Evolutionary conservation across 2,888 invertebrate genomes (phyloP).

Genomic region (Hypselothyrea guttata): DNA sequence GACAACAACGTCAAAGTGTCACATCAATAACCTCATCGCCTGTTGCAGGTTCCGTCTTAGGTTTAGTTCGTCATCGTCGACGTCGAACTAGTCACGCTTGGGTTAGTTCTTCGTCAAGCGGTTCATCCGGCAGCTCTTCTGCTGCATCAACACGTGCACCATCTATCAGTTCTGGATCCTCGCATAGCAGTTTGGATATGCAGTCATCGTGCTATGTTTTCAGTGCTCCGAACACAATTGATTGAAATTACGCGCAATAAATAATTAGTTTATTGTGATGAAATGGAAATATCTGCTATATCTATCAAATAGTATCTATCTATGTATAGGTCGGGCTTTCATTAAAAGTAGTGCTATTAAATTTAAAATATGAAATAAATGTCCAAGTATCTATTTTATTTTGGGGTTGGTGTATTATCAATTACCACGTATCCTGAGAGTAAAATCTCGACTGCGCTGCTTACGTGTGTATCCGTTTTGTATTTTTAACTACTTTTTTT

Average conservation of each 20-base stretch:
- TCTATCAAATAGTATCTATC: too few relatives aligned
- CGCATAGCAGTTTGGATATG: constrained; percentile 61
- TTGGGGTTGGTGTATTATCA: too few relatives aligned
- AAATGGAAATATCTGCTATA: too few relatives aligned
- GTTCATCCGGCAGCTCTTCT: constrained; percentile 60
- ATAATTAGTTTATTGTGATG: too few relatives aligned
- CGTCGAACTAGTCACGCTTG: constrained; percentile 62
- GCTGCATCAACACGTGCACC: constrained; percentile 63
- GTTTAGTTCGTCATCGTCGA: constrained; percentile 65
- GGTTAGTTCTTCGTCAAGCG: constrained; percentile 63
- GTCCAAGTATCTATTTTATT: too few relatives aligned
- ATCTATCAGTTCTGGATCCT: constrained; percentile 64
- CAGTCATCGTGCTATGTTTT: constrained; percentile 51
- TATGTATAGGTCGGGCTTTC: too few relatives aligned
- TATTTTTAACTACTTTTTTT: too few relatives aligned
- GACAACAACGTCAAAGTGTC: constrained; percentile 16
- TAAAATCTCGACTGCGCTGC: too few relatives aligned
- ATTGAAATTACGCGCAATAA: constrained; percentile 31
- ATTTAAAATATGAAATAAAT: too few relatives aligned
- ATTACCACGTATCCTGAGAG: too few relatives aligned
- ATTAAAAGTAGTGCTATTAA: too few relatives aligned
- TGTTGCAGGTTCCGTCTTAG: constrained; percentile 74
- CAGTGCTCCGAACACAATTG: constrained; percentile 47
- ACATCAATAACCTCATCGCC: constrained; percentile 59
- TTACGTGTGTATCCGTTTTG: too few relatives aligned